Evolutionary conservation across 2,888 invertebrate genomes (phyloP).

Genomic region (Brachypalpus laphriformis): DNA sequence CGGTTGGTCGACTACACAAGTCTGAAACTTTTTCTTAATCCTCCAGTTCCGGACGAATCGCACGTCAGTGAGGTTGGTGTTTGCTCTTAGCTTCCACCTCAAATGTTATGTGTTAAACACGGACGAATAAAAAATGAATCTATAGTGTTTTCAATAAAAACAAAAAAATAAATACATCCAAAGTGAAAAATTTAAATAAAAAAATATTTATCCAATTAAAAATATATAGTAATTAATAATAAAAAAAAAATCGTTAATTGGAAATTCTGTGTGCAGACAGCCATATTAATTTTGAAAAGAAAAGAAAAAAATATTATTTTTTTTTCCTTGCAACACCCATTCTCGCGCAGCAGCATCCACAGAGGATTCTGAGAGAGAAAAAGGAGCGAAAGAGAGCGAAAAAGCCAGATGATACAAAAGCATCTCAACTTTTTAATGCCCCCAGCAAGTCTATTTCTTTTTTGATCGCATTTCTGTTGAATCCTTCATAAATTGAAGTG

Average conservation of each 20-base stretch:
- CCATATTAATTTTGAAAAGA: constrained; percentile 51
- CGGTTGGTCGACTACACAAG: constrained; percentile 31
- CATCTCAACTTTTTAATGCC: constrained; percentile 48
- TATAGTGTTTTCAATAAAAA: constrained; percentile 12
- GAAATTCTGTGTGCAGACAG: constrained; percentile 51
- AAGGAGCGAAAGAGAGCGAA: constrained; percentile 43
- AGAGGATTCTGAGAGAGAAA: constrained; percentile 48
- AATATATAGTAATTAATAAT: background rate
- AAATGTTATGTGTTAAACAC: constrained; percentile 62
- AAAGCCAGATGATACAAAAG: constrained; percentile 40
- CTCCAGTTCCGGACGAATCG: constrained; percentile 72
- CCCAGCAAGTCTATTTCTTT: background rate
- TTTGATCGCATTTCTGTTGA: constrained; percentile 55
- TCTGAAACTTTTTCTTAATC: constrained; percentile 54
- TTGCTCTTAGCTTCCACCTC: constrained; percentile 60
- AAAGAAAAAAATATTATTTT: constrained; percentile 37
- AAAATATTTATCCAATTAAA: background rate
- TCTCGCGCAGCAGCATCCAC: constrained; percentile 69
- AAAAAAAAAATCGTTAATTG: background rate
- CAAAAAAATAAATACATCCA: background rate
- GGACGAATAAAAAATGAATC: constrained; percentile 29
- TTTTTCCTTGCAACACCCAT: constrained; percentile 60
- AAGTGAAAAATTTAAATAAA: constrained; percentile 2
- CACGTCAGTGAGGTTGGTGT: constrained; percentile 70
- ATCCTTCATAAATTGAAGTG: constrained; percentile 63